Base-by-base conservation (phyloP, 1,140 invertebrate species). In the Drosophila murphyi region DNA sequence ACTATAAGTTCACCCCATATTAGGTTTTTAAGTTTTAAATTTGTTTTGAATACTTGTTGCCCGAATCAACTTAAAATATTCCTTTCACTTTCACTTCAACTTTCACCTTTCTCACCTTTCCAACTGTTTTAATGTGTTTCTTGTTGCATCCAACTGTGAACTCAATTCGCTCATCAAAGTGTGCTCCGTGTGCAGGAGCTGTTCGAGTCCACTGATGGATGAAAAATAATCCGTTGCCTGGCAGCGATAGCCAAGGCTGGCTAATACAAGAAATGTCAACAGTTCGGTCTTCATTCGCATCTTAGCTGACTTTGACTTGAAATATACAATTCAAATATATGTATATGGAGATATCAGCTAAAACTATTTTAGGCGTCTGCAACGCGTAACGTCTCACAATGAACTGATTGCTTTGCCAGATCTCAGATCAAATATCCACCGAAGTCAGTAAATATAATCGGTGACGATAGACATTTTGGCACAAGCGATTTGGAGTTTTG, bases 181-280 rank as follows among this genome's bases (percentile, higher is more conserved):
- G 35, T 95, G 94, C 93, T 99, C 97, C 3, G 97, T 98, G 79
- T 96, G 94, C 32, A 99, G 92, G 8, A 98, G 93, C 71, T 96
- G 95, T 92, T 98, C 97, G 83, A 98, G 94, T 78, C 98, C 97
- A 4, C 95, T 96, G 73, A 98, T 94, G 6, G 97, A 97, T 0
- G 97, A 98, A 91, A 97, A 99, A 5, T 98, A 93, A 93, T 98
- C 91, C 63, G 85, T 72, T n/a, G 85, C 80, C 12, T 48, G 39
- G 5, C 76, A 63, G 5, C 51, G 3, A 7, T 12, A 50, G 5
- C 31, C 10, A 4, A 73, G 20, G 8, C 59, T 72, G 60, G 60
- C 82, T 35, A 83, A 31, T 3, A 83, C 4, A 12, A 56, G 31
- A 10, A 64, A 29, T 32, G 57, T 59, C 59, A 88, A 29, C 35